A percentile compares a stretch with the other conserved stretches of the same genome.
Conservation (phyloP, 2,888 invertebrate genomes). For the Melolontha melolontha region DNA sequence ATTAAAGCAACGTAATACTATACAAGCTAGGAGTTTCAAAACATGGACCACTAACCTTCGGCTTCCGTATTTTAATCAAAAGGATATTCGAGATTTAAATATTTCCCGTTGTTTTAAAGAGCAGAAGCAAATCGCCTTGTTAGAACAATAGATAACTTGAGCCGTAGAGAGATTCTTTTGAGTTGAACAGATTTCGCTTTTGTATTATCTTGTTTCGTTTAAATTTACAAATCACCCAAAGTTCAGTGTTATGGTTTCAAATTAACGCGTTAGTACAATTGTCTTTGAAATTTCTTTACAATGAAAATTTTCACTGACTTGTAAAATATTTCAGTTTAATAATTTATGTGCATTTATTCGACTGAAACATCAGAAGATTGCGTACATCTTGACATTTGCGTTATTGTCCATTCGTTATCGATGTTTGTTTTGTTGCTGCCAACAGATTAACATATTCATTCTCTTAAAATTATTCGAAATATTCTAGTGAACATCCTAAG, state of each 20-base stretch:
- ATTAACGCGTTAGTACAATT: conserved; percentile 14
- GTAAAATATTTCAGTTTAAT: neutral
- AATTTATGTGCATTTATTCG: too few species aligned
- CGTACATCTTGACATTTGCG: too few species aligned
- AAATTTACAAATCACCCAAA: conserved; percentile 4
- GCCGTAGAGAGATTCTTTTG: conserved; percentile 5
- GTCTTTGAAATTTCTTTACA: neutral
- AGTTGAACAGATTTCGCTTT: conserved; percentile 7
- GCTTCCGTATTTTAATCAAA: conserved; percentile 35
- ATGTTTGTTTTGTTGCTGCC: too few species aligned
- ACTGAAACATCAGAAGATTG: too few species aligned
- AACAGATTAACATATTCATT: too few species aligned
- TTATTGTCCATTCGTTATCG: too few species aligned
- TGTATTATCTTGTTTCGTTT: conserved; percentile 7
- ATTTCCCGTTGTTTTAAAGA: conserved; percentile 43
- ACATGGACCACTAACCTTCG: too few species aligned
- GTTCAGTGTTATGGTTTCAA: neutral
- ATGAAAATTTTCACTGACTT: neutral
- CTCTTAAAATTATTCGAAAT: too few species aligned
- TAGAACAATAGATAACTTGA: conserved; percentile 28
- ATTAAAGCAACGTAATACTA: too few species aligned
- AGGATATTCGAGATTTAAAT: conserved; percentile 44
- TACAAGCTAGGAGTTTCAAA: too few species aligned
- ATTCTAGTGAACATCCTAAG: too few species aligned
- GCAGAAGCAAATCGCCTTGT: conserved; percentile 14